Evolutionary conservation across 2,888 invertebrate species (phyloP), one percentile per base, ranked within the genome.

Genomic region (Acleris holmiana): DNA sequence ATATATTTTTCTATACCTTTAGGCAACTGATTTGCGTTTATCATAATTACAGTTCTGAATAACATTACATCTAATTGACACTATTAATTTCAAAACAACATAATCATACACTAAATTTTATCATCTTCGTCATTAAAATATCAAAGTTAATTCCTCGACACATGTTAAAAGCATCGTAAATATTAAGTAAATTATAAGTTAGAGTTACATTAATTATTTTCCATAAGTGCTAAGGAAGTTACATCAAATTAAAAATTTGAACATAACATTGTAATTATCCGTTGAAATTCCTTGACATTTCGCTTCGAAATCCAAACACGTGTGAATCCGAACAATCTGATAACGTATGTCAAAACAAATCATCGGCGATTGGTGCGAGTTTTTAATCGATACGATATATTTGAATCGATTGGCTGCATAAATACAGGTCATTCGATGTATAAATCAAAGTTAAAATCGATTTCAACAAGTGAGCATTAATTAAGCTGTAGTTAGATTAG

Each of bases 381-480:
- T 77, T 80, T 79, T 81, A 85, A 86, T 86, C 80, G 81, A 81
- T 79, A 77, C 72, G 77, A 82, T 83, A 80, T 79, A 86, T 83
- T 80, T 72, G 77, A 84, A 80, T 85, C 83, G 83, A 84, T 83
- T 76, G 74, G 72, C 82, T 76, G 73, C 77, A 75, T 86, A 89
- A 89, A 91, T 88, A 89, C 85, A 80, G 91, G 90, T 88, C 89
- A 86, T 81, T 85, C 84, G 85, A 83, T 85, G 84, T 87, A 91
- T 91, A 91, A 91, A 92, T 92, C 91, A 91, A 85, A 78, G 82
- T 85, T 72, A 83, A 89, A 91, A 91, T 91, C 91, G 91, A 91
- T 90, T 91, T 91, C 89, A 90, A 91, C 91, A 89, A 91, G 91
- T 91, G 90, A 83, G 89, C 89, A 92, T 92, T 91, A 91, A 92